A percentile compares a stretch with the other conserved stretches of the same genome.
Evolutionary conservation across 2,113 vertebrate genomes (phyloP).

Genomic region (Neomonachus schauinslandi): DNA sequence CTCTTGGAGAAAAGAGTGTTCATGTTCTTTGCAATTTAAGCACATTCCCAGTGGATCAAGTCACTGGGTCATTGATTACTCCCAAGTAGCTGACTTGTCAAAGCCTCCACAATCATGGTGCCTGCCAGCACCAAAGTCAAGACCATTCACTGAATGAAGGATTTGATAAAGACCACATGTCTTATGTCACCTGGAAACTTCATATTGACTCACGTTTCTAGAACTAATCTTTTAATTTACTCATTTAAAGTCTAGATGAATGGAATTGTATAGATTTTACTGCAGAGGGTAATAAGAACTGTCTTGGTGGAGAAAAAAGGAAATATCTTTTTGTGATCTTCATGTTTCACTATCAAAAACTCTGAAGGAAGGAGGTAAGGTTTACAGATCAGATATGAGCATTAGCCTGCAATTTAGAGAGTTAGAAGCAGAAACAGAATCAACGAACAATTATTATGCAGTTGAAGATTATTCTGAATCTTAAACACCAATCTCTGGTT

Average conservation of each 20-base stretch:
- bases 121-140: background rate
- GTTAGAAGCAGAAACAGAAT: background rate
- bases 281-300: constrained; percentile 1
- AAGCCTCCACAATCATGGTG: background rate
- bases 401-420: background rate
- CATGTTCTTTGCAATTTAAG: constrained; percentile 19
- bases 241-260: constrained; percentile 42
- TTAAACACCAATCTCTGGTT: background rate
- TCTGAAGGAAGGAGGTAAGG: background rate
- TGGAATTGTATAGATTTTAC: constrained; percentile 33
- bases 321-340: constrained; percentile 34
- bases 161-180: background rate
- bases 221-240: constrained; percentile 47
- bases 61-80: background rate
- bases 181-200: constrained; percentile 35
- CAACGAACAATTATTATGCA: background rate
- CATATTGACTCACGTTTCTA: constrained; percentile 61
- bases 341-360: constrained; percentile 42
- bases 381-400: background rate
- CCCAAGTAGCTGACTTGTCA: background rate
- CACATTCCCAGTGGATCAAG: background rate
- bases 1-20: background rate
- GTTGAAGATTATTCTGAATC: background rate
- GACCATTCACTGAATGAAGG: constrained; percentile 30
- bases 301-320: constrained; percentile 12